Evolutionary conservation across 2,797 vertebrate genomes (phyloP).

Genomic region (Sebastes oblongus): DNA sequence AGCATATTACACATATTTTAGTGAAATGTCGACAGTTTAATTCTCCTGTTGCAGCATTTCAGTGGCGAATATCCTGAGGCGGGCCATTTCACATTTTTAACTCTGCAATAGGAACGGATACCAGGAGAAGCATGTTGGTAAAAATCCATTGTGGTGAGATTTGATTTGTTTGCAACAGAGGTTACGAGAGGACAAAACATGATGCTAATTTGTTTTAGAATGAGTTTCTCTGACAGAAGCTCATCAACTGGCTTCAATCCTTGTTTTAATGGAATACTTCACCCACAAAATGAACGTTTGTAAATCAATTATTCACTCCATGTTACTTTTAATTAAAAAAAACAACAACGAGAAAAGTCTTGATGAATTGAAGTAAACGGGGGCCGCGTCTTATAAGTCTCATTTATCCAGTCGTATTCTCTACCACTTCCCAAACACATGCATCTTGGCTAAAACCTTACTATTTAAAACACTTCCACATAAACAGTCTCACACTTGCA

Average conservation of each 20-base stretch:
- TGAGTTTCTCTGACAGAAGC: background rate
- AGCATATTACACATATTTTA: slow-evolving; percentile 23
- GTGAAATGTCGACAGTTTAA: slow-evolving; percentile 17
- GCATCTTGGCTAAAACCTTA: background rate
- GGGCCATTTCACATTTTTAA: background rate
- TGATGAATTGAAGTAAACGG: no score
- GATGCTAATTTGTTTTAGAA: background rate
- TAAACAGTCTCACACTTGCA: background rate
- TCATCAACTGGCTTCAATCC: background rate
- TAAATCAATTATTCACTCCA: background rate
- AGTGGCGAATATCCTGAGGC: background rate
- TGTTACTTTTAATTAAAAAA: background rate
- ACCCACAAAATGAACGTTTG: background rate
- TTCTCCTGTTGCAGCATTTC: slow-evolving; percentile 6
- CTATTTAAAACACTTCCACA: background rate
- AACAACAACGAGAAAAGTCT: no score
- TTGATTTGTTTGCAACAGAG: background rate
- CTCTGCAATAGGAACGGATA: background rate
- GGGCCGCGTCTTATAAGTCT: background rate
- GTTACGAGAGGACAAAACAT: background rate
- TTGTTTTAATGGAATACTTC: background rate
- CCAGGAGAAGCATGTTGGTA: background rate
- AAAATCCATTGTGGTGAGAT: background rate
- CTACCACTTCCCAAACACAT: background rate
- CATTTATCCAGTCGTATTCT: background rate